Base-by-base conservation (phyloP, 2,888 invertebrate genomes). In the Peribatodes rhomboidaria region DNA sequence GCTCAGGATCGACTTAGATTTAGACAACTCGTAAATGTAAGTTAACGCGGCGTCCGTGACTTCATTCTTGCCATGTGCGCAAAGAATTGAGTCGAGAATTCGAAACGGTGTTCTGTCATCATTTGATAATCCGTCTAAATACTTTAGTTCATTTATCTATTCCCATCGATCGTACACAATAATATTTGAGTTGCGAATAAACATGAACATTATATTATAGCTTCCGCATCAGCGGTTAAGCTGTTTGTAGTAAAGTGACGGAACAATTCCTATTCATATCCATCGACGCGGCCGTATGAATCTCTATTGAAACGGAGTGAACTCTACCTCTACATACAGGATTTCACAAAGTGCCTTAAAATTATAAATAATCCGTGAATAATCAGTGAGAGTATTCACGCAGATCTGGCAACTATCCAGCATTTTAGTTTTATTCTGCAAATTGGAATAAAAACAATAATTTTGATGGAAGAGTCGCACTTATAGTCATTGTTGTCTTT, bases 301-400 rank as follows among this genome's bases (percentile, higher is more conserved):
- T 39, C 50, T 33, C 27, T 31, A 59, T 64, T 14, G 41, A 52
- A 64, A 18, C 37, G 2, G 42, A 33, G 16, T 13, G 16, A 20
- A 42, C n/a, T n/a, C n/a, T 27, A 27, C 3, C 37, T 46, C 16
- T 57, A 53, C 59, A 39, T 58, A 35, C 35, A 27, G 39, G 47
- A 46, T 52, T 65, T 49, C 47, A 64, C 9, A 67, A 64, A 59
- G 54, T 65, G 53, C 47, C 61, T 63, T 62, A 47, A 75, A 69
- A 73, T 73, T 76, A 76, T 81, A 83, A 83, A 84, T 84, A 83
- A 82, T 72, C 50, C 56, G 74, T 80, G 82, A 84, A 81, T 81
- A 84, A 83, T 78, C 75, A 71, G 74, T 64, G 71, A 81, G 80
- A 79, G 74, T 67, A 74, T 70, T 76, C 70, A 70, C 71, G 63